Percentiles rank a stretch among this genome's conserved stretches.
Conservation (phyloP, 2,797 vertebrate species). For the Pogoniulus pusillus region DNA sequence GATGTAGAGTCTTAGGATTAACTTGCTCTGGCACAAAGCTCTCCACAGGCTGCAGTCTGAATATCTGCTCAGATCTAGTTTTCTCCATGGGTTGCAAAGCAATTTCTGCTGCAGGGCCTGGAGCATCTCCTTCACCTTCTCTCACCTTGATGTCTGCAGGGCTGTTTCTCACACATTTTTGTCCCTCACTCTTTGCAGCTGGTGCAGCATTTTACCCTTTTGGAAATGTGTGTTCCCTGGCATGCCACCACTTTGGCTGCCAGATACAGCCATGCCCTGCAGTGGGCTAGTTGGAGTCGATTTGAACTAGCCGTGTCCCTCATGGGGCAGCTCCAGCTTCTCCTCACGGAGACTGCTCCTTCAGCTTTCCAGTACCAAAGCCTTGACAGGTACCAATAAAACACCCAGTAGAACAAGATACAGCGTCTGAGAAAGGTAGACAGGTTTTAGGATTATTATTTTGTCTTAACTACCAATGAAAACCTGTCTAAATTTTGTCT, state of each 20-base stretch:
- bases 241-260: accelerated
- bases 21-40: neutral
- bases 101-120: neutral
- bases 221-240: neutral
- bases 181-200: neutral
- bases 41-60: neutral
- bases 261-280: accelerated
- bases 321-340: accelerated
- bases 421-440: neutral
- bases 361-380: neutral
- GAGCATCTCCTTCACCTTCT: neutral
- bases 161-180: neutral
- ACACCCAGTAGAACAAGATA: neutral
- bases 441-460: neutral
- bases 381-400: too few relatives aligned
- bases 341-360: accelerated
- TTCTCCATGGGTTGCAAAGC: neutral
- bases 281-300: too few relatives aligned
- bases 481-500: neutral
- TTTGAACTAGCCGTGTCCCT: neutral
- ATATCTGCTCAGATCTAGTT: neutral
- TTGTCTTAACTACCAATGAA: neutral
- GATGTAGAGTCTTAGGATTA: neutral
- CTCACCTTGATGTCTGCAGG: neutral
- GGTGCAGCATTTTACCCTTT: neutral